Conservation (phyloP, 2,797 vertebrate species). For the Rhincodon typus region DNA sequence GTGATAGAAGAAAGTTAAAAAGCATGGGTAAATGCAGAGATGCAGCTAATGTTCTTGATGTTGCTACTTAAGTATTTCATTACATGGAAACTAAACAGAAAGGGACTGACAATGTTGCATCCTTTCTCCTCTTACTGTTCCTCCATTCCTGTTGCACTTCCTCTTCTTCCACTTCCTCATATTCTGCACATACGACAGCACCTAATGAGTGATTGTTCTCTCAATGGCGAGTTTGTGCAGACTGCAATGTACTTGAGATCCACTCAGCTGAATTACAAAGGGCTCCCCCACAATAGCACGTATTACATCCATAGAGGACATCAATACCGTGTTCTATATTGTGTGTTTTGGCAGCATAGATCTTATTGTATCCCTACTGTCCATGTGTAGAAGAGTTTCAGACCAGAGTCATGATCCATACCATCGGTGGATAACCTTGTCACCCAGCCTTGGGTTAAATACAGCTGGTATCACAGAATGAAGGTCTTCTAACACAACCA, state of each 20-base stretch:
- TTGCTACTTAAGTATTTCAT: no score
- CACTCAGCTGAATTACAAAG: neutral
- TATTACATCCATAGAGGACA: no score
- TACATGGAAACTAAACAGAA: neutral
- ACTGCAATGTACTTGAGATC: neutral
- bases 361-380: neutral
- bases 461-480: no score
- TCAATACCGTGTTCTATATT: neutral
- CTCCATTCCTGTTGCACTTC: neutral
- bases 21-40: no score
- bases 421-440: neutral
- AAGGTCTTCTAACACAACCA: no score
- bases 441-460: no score
- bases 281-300: neutral
- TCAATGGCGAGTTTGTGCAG: neutral
- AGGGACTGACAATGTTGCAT: no score
- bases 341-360: neutral
- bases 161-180: neutral
- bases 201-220: neutral
- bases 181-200: no score
- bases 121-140: neutral
- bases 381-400: neutral
- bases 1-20: no score
- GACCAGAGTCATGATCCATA: neutral
- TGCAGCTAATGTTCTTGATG: no score